phyloP scores from a whole-genome alignment of 2,113 vertebrate species.

The Phoxinus phoxinus region DNA sequence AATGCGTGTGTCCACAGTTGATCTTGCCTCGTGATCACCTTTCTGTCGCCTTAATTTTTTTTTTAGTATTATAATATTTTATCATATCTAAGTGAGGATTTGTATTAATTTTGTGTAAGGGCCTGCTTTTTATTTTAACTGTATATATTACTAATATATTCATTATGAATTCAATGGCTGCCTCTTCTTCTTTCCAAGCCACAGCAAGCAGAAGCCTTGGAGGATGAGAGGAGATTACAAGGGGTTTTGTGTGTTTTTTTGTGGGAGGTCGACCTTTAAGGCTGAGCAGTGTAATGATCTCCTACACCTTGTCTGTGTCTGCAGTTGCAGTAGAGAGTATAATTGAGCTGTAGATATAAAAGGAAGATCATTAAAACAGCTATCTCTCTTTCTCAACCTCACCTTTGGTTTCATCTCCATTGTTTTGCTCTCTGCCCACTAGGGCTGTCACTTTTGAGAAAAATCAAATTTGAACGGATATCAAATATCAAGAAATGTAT shows the following conservation, averaged over 20 bases:
- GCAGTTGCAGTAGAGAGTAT: slow-evolving; percentile 25
- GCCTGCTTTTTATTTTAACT: neutral
- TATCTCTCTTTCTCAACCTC: slow-evolving; percentile 11
- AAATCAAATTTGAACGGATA: too few species aligned
- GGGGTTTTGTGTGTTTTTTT: slow-evolving; percentile 28
- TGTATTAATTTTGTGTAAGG: neutral
- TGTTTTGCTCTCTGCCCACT: neutral
- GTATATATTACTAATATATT: neutral
- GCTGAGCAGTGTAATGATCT: slow-evolving; percentile 16
- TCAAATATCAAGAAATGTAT: too few species aligned
- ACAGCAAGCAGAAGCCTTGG: neutral
- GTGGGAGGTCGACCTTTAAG: slow-evolving; percentile 23
- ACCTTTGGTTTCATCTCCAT: neutral
- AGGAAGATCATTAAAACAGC: slow-evolving; percentile 26
- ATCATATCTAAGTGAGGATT: too few species aligned
- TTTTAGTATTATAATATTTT: too few species aligned
- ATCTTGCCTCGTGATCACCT: neutral
- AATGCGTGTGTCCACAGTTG: neutral
- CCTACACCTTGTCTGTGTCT: slow-evolving; percentile 24
- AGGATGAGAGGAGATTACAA: slow-evolving; percentile 31
- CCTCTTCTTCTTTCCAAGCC: neutral
- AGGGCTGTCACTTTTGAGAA: too few species aligned
- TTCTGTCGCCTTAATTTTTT: too few species aligned
- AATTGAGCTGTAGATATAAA: slow-evolving; percentile 34
- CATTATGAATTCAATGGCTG: neutral